These are phyloP conservation scores for Drymonia ruficornis DNA, from an alignment of 2,888 invertebrate species.

Conservation along the genomic window DNA sequence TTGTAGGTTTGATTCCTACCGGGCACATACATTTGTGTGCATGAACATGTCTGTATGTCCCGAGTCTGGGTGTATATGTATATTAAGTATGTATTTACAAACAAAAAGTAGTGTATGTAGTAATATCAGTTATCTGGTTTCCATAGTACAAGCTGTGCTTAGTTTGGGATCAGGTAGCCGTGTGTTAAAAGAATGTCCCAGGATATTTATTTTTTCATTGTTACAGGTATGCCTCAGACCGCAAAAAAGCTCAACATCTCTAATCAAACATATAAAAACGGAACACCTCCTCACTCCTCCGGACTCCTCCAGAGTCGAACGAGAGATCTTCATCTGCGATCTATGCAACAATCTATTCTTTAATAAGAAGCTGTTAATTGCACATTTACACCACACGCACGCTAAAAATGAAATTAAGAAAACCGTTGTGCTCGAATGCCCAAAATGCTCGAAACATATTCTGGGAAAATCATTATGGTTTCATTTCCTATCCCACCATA, in stretches of 20 bases:
- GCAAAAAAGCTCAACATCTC: conserved; percentile 9
- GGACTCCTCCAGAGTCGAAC: conserved; percentile 45
- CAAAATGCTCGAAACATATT: conserved; percentile 42
- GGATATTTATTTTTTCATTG: conserved; percentile 28
- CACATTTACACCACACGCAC: conserved; percentile 45
- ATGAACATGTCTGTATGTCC: too few relatives aligned
- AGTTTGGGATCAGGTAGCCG: too few relatives aligned
- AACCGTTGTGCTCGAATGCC: conserved; percentile 32
- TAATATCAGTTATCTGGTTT: too few relatives aligned
- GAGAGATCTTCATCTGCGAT: conserved; percentile 60
- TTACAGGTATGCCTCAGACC: conserved; percentile 57
- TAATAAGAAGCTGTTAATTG: conserved; percentile 51
- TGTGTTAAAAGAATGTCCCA: too few relatives aligned
- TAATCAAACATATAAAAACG: conserved; percentile 51
- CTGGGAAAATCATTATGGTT: conserved; percentile 33
- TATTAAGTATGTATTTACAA: too few relatives aligned
- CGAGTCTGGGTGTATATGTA: too few relatives aligned
- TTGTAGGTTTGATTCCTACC: too few relatives aligned
- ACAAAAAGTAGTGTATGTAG: too few relatives aligned
- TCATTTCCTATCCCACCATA: conserved; percentile 50
- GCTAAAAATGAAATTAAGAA: not conserved
- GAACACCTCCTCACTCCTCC: conserved; percentile 55
- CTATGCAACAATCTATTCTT: conserved; percentile 57
- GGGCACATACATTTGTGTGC: too few relatives aligned
- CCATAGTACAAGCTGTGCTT: too few relatives aligned